Evolutionary conservation across 2,113 vertebrate genomes (phyloP).

Genomic region (Potamarius usumacintae): DNA sequence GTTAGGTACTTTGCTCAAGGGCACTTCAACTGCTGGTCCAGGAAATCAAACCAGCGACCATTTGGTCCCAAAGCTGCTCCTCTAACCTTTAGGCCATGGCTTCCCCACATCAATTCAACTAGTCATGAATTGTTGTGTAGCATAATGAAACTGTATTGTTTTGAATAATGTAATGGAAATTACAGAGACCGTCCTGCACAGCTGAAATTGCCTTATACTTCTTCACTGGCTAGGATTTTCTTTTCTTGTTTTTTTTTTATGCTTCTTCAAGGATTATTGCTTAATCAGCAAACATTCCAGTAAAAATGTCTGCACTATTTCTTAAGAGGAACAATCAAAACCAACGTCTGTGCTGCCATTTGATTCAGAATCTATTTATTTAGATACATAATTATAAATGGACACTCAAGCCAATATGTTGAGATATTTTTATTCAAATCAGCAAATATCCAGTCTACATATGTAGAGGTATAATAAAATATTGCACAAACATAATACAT

Average conservation of each 20-base stretch:
- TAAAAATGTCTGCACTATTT: conserved; percentile 22
- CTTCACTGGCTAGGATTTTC: background rate
- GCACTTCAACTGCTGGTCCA: too few species aligned
- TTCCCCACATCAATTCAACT: too few species aligned
- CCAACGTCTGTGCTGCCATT: background rate
- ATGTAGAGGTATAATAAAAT: background rate
- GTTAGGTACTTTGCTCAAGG: too few species aligned
- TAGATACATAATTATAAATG: background rate
- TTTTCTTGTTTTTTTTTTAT: conserved; percentile 39
- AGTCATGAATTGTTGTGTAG: background rate
- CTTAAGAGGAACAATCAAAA: background rate
- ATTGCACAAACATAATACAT: background rate
- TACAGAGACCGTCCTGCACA: too few species aligned
- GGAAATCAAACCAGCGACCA: too few species aligned
- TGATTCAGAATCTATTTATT: background rate
- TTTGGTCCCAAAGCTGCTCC: too few species aligned
- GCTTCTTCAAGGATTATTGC: conserved; percentile 41
- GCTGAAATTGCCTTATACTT: background rate
- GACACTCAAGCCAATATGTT: background rate
- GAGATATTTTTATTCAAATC: background rate
- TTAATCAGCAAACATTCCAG: conserved; percentile 33
- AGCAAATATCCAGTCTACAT: background rate
- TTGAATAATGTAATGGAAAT: background rate
- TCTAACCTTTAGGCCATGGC: too few species aligned
- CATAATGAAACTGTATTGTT: background rate